Percentiles rank a stretch among this genome's conserved stretches.
These are phyloP conservation scores for Anodontia alba DNA, from an alignment of 2,888 invertebrate genomes.

Conservation along the genomic window DNA sequence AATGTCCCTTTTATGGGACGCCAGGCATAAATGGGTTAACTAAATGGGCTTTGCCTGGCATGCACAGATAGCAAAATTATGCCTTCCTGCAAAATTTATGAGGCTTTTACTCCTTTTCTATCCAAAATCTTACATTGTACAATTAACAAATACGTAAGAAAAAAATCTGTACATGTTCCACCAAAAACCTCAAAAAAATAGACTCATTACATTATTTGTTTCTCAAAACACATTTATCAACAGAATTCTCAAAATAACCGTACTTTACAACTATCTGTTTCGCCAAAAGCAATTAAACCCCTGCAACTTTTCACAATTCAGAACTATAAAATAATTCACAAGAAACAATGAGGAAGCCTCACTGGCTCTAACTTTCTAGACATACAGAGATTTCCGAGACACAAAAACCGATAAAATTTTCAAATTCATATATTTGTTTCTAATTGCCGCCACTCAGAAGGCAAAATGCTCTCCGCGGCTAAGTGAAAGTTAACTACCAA, in stretches of 20 bases:
- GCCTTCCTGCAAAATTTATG: too few relatives aligned
- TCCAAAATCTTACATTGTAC: too few relatives aligned
- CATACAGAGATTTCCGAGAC: conserved; percentile 11
- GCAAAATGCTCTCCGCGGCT: conserved; percentile 48
- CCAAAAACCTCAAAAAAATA: too few relatives aligned
- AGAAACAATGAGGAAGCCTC: not conserved
- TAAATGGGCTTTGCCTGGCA: too few relatives aligned
- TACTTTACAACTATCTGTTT: not conserved
- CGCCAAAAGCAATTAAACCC: conserved; percentile 1
- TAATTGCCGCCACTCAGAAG: conserved; percentile 52
- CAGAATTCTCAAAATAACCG: not conserved
- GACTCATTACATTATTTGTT: not conserved
- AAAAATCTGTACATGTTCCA: too few relatives aligned
- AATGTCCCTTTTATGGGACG: too few relatives aligned
- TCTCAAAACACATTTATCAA: not conserved
- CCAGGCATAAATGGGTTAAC: too few relatives aligned
- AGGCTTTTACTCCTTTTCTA: too few relatives aligned
- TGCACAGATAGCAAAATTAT: too few relatives aligned
- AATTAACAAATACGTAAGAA: too few relatives aligned
- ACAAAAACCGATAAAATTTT: conserved; percentile 7
- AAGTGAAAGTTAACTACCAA: conserved; percentile 61
- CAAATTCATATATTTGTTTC: conserved; percentile 4
- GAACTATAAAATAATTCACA: not conserved
- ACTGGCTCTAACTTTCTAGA: conserved; percentile 10
- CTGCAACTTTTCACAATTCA: not conserved